Percentiles rank a stretch among this genome's conserved stretches.
Conservation (phyloP, 2,888 invertebrate genomes). For the Lasioglossum zephyrum region DNA sequence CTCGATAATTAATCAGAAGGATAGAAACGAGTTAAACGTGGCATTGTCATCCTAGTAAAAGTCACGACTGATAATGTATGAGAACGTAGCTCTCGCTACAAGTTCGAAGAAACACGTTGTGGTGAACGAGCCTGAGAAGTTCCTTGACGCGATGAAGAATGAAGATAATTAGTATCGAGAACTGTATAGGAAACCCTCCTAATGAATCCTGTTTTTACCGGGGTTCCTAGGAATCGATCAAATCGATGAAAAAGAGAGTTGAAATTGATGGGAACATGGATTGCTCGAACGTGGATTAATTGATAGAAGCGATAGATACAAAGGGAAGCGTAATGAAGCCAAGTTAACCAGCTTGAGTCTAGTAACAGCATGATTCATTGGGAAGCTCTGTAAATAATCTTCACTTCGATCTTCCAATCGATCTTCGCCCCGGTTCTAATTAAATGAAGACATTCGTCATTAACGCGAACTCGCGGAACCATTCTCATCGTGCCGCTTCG, state of each 20-base stretch:
- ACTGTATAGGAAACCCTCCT: not conserved
- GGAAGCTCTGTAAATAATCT: not conserved
- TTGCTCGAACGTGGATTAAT: slow-evolving; percentile 9
- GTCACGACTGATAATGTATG: not conserved
- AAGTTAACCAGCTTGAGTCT: not conserved
- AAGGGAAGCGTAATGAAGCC: not conserved
- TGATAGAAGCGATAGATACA: slow-evolving; percentile 11
- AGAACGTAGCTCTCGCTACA: not conserved
- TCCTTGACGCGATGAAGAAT: not conserved
- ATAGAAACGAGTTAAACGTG: not conserved
- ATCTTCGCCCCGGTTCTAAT: not conserved
- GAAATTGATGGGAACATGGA: slow-evolving; percentile 10
- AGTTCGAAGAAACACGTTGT: not conserved
- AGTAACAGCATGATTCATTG: slow-evolving; percentile 10
- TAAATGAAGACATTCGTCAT: not conserved
- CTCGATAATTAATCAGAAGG: not conserved
- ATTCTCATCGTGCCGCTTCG: not conserved
- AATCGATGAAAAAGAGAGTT: slow-evolving; percentile 1
- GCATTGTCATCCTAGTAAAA: not conserved
- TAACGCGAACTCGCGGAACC: not conserved
- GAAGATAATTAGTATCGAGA: slow-evolving; percentile 14
- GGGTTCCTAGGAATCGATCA: slow-evolving; percentile 3
- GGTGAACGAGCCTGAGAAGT: not conserved
- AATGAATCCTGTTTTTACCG: slow-evolving; percentile 14
- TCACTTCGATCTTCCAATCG: slow-evolving; percentile 1